A percentile compares a stretch with the other conserved stretches of the same genome.
Evolutionary conservation across 2,113 vertebrate species (phyloP).

Genomic region (Syngnathus typhle): DNA sequence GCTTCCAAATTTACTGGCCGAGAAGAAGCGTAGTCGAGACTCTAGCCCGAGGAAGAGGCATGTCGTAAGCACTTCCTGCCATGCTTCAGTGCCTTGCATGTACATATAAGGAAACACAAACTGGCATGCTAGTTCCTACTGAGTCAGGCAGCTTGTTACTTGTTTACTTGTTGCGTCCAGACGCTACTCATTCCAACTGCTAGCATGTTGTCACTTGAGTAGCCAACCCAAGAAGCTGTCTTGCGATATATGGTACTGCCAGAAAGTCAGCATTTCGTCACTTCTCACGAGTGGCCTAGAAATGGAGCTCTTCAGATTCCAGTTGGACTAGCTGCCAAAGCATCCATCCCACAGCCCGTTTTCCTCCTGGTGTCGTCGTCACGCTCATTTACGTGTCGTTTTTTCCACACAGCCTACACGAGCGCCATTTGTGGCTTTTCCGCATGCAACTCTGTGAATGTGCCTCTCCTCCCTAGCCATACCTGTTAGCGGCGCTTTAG

Average conservation of each 20-base stretch:
- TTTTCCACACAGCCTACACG: constrained; percentile 15
- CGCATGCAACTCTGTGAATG: constrained; percentile 14
- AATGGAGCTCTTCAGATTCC: too few relatives aligned
- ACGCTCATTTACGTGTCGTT: constrained; percentile 50
- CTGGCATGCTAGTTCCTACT: neutral
- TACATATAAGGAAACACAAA: constrained; percentile 73
- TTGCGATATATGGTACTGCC: too few relatives aligned
- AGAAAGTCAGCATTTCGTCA: neutral
- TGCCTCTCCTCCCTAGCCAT: constrained; percentile 23
- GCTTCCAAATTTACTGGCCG: constrained; percentile 7
- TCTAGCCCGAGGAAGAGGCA: constrained; percentile 54
- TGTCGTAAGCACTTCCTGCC: constrained; percentile 67
- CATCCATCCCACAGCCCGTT: neutral
- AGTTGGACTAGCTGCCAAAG: too few relatives aligned
- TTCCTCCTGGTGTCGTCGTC: constrained; percentile 25
- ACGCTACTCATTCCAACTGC: neutral
- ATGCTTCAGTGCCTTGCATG: constrained; percentile 41
- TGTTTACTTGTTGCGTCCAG: neutral
- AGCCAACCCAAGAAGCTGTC: too few relatives aligned
- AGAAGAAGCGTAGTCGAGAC: constrained; percentile 2
- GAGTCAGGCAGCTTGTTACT: constrained; percentile 4
- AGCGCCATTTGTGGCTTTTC: constrained; percentile 11
- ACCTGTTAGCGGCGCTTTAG: constrained; percentile 38
- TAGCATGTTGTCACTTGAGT: neutral
- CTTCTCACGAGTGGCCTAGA: neutral